Percentiles rank a stretch among this genome's conserved stretches.
phyloP scores from a whole-genome alignment of 2,888 invertebrate species.

The Nephrocerus scutellatus region DNA sequence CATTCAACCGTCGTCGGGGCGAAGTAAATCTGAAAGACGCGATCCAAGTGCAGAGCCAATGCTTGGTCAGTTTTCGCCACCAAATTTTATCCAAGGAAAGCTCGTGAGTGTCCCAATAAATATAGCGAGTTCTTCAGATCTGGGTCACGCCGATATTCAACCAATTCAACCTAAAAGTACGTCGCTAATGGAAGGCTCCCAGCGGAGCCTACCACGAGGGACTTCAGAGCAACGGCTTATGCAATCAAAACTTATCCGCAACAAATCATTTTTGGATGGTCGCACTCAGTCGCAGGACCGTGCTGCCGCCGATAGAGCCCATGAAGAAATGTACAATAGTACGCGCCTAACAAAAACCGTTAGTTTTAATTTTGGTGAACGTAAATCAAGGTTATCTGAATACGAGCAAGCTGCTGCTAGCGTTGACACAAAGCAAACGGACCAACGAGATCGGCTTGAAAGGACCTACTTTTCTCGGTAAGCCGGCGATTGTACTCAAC shows the following conservation, averaged over 20 bases:
- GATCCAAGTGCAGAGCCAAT: conserved; percentile 30
- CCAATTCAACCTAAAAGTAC: too few relatives aligned
- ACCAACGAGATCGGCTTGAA: conserved; percentile 39
- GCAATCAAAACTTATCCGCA: conserved; percentile 28
- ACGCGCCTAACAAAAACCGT: conserved; percentile 46
- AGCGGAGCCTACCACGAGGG: conserved; percentile 7
- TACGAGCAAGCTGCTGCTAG: conserved; percentile 32
- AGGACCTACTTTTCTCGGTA: conserved; percentile 45
- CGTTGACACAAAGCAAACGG: conserved; percentile 26
- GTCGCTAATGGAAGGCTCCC: conserved; percentile 2
- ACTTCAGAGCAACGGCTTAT: conserved; percentile 38
- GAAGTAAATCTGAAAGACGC: conserved; percentile 25
- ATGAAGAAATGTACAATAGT: conserved; percentile 36
- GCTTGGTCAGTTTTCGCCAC: conserved; percentile 6
- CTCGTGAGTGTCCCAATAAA: conserved; percentile 37
- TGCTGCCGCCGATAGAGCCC: conserved; percentile 31
- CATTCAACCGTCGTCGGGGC: conserved; percentile 19
- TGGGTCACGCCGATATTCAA: not conserved
- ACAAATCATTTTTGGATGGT: conserved; percentile 34
- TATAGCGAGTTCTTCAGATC: conserved; percentile 14
- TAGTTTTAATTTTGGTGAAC: conserved; percentile 47
- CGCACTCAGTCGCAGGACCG: conserved; percentile 46
- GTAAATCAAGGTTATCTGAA: conserved; percentile 39
- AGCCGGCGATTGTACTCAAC: conserved; percentile 31
- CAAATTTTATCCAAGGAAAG: conserved; percentile 17